These are phyloP conservation scores for Drosophila grimshawi DNA, from an alignment of 1,140 invertebrate genomes.

Conservation along the genomic window DNA sequence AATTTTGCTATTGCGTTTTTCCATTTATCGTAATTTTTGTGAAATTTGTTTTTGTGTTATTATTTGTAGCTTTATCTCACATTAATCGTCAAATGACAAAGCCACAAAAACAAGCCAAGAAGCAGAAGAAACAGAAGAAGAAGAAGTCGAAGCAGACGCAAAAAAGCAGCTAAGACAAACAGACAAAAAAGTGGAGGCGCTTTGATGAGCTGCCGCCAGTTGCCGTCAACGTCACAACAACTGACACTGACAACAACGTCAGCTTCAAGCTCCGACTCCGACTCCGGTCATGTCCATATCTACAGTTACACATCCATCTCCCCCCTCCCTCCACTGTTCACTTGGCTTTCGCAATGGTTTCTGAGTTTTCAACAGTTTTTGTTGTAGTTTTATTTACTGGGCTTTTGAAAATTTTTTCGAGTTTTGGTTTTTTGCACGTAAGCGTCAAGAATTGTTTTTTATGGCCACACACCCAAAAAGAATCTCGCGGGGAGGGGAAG, in stretches of 20 bases:
- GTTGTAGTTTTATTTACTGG: not conserved
- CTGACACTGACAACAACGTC: constrained; percentile 17
- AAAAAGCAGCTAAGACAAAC: constrained; percentile 6
- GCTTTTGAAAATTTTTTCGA: too few species aligned
- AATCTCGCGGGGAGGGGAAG: not conserved
- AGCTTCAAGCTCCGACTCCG: not conserved
- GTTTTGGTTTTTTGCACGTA: constrained; percentile 57
- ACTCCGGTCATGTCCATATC: constrained; percentile 35
- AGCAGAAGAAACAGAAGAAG: not conserved
- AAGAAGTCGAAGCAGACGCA: not conserved
- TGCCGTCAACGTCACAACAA: constrained; percentile 40
- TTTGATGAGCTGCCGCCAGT: constrained; percentile 60
- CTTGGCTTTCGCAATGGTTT: constrained; percentile 40
- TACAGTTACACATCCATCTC: constrained; percentile 47
- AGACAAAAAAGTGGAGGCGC: constrained; percentile 27
- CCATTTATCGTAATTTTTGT: not conserved
- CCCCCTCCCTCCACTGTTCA: not conserved
- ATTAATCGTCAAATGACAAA: constrained; percentile 21
- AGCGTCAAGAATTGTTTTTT: constrained; percentile 62
- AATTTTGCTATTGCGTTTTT: not conserved
- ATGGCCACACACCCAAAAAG: constrained; percentile 67
- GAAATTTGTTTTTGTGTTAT: constrained; percentile 6
- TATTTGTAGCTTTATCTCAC: constrained; percentile 26
- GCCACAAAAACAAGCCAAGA: constrained; percentile 12
- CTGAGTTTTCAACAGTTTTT: constrained; percentile 46